phyloP scores from a whole-genome alignment of 2,113 vertebrate species.

The Ascaphus truei region DNA sequence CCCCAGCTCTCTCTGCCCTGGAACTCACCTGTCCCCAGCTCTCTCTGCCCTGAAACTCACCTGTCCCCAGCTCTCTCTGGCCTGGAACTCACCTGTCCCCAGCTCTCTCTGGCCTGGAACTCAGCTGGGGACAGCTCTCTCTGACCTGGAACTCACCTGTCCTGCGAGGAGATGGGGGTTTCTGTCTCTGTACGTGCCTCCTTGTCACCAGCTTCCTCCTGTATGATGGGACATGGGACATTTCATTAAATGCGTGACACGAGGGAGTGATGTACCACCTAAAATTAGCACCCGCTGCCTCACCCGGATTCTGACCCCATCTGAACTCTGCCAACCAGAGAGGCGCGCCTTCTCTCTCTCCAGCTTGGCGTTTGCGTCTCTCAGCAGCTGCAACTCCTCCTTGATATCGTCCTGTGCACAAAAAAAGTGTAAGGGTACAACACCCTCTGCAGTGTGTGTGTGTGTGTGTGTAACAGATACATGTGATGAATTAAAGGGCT shows the following conservation, averaged over 20 bases:
- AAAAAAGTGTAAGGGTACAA: background rate
- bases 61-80: no score
- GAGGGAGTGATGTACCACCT: no score
- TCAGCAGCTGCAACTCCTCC: background rate
- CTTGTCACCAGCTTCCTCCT: constrained; percentile 11
- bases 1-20: no score
- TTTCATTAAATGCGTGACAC: background rate
- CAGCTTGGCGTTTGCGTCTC: background rate
- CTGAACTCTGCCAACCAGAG: background rate
- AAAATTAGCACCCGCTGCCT: background rate
- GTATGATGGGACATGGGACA: background rate
- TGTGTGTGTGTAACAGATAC: background rate
- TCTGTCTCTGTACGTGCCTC: background rate
- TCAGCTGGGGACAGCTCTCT: constrained; percentile 2
- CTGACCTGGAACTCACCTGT: constrained; percentile 23
- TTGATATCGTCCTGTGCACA: no score
- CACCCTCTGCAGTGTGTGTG: background rate
- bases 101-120: constrained; percentile 8
- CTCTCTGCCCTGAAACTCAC: constrained; percentile 31
- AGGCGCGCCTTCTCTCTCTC: background rate
- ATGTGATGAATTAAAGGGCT: no score
- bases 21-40: constrained; percentile 28
- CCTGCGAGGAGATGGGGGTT: background rate
- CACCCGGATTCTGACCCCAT: constrained; percentile 6
- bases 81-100: constrained; percentile 20